Percentiles rank a stretch among this genome's conserved stretches.
These are phyloP conservation scores for Odobenus rosmarus DNA, from an alignment of 2,113 vertebrate species.

Conservation along the genomic window DNA sequence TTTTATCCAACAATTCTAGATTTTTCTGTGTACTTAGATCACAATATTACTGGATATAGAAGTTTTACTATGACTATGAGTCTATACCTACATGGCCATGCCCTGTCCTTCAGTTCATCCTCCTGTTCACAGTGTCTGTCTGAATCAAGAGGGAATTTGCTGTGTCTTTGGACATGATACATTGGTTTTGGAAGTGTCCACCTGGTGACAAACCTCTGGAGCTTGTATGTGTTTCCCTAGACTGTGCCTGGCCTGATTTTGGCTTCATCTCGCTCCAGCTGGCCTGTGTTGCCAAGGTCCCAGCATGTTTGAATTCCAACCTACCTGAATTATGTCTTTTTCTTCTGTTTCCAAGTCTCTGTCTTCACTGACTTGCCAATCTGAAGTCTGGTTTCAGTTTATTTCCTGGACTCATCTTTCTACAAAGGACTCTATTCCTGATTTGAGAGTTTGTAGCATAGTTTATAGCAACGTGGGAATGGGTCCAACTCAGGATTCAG, in stretches of 20 bases:
- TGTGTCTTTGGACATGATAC: not conserved
- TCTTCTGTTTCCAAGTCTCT: slow-evolving; percentile 64
- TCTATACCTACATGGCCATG: not conserved
- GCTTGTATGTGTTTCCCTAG: not conserved
- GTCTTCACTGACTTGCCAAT: slow-evolving; percentile 61
- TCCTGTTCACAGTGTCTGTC: not conserved
- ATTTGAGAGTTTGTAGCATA: slow-evolving; percentile 35
- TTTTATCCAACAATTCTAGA: not conserved
- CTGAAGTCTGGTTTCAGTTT: slow-evolving; percentile 69
- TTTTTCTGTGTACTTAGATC: not conserved
- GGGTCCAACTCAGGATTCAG: slow-evolving; percentile 60
- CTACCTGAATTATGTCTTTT: slow-evolving; percentile 73
- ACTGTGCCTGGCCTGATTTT: not conserved
- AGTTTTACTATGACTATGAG: not conserved
- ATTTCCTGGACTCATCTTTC: slow-evolving; percentile 62
- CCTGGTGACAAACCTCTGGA: slow-evolving; percentile 13
- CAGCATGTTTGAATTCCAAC: slow-evolving; percentile 62
- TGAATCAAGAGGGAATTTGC: not conserved
- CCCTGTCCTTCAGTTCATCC: not conserved
- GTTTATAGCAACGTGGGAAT: slow-evolving; percentile 52
- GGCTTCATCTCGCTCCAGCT: not conserved
- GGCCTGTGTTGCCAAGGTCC: slow-evolving; percentile 51
- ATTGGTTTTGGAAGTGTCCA: not conserved
- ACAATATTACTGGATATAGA: slow-evolving; percentile 1
- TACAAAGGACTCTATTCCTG: slow-evolving; percentile 27